Evolutionary conservation across 2,797 vertebrate genomes (phyloP), one percentile per base, ranked within the genome.

Genomic region (Cygnus olor): DNA sequence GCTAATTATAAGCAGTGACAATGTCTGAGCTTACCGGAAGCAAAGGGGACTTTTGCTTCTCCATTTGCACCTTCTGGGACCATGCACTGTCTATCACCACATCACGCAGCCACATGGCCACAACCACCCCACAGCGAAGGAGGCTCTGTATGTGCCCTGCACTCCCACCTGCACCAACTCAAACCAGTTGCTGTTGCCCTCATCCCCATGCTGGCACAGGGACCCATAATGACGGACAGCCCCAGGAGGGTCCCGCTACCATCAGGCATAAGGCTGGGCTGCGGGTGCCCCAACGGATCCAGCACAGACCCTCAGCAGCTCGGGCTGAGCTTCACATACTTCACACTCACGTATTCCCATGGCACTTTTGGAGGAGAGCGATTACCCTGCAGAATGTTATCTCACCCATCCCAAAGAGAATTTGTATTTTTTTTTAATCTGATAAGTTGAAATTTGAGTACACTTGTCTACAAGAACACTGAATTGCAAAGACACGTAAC

Each of bases 401-500:
- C 88, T 91, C 88, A 78, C 57, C 76, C 66, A 71, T 47, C 79
- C 72, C 81, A 60, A 89, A 38, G n/a, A 80, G 45, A 85, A 94
- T 93, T 97, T 96, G 90, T 95, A 89, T 93, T 64, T 58, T 34
- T 58, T 63, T 93, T 94, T 88, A 87, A 94, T 94, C 90, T 89
- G 91, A 53, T 93, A 96, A 94, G 27, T 49, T 63, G 86, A 85
- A 85, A 85, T 94, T 96, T 94, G 88, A 85, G 81, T 53, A 71
- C 64, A 76, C 60, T 82, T 80, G 90, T 87, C 93, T 88, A 64
- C 28, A 70, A 79, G 78, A 74, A 60, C 22, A 68, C 84, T 78
- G 88, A 94, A 91, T 95, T 96, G 93, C 32, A 40, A 73, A 96
- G 94, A 91, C 81, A 91, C 93, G 83, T 84, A 94, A 72, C 93